Evolutionary conservation across 2,797 vertebrate species (phyloP), one percentile per base, ranked within the genome.

Genomic region (Anguilla anguilla): DNA sequence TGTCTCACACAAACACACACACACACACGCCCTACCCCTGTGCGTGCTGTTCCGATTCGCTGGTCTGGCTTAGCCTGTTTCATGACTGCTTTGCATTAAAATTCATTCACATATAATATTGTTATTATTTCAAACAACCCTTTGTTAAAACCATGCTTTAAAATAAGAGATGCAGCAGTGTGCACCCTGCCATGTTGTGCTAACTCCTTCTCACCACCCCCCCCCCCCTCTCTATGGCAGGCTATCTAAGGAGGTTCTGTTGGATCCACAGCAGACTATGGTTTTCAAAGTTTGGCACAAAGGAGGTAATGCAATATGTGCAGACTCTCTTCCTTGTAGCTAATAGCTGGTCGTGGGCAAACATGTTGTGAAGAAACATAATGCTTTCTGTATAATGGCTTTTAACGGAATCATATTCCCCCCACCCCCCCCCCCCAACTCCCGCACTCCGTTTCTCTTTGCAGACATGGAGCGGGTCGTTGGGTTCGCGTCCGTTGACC

Each of bases 261-360:
- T 98, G 92, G 97, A 99, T 92, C 96, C 97, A n/a, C 97, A 97
- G 72, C 97, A 98, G 92, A 97, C 94, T 3, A 95, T 99, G 28
- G 98, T 99, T 89, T 99, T 99, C 92, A 99, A 99, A 97, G 97
- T 99, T 69, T 99, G 98, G 98, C 97, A 99, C 93, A 98, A 97
- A 99, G 96, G 96, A 97, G 97, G 98, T 99, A 97, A 90, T 72
- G 28, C 17, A 82, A 17, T n/a, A 35, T 46, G 35, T 59, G 57
- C 6, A n/a, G 7, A 5, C 39, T 35, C 35, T 15, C 2, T 89
- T 87, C 59, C 46, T 31, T 57, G 25, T 11, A n/a, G 10, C 59
- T 53, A 6, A 22, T 17, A 53, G 81, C 43, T 15, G 15, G 28
- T 74, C 31, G 17, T 1, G 3, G 74, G 31, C 10, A 43, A n/a